phyloP scores from a whole-genome alignment of 2,113 vertebrate genomes.

The Dicentrarchus labrax region DNA sequence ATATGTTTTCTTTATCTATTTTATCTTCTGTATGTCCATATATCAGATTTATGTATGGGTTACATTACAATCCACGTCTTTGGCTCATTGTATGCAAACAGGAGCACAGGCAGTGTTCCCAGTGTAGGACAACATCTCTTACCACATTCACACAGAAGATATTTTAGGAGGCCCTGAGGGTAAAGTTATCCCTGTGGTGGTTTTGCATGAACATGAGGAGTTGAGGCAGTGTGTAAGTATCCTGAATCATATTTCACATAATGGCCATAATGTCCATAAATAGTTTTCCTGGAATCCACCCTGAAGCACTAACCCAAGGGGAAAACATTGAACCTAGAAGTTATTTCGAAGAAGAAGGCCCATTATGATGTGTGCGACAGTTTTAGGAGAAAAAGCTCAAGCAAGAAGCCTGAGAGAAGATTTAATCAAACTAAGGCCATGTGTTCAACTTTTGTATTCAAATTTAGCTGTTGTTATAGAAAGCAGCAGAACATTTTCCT shows the following conservation, averaged over 20 bases:
- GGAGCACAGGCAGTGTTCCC: neutral
- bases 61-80: neutral
- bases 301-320: neutral
- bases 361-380: neutral
- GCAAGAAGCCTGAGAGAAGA: neutral
- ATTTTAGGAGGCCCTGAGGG: slow-evolving; percentile 32
- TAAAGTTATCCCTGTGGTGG: slow-evolving; percentile 41
- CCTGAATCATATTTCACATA: slow-evolving; percentile 50
- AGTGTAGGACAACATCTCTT: slow-evolving; percentile 16
- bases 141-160: slow-evolving; percentile 38
- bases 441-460: slow-evolving; percentile 15
- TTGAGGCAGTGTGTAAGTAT: neutral
- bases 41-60: neutral
- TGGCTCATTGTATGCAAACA: slow-evolving; percentile 26
- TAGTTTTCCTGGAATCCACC: slow-evolving; percentile 32
- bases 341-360: neutral
- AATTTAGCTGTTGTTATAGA: neutral
- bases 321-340: neutral
- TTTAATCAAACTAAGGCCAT: neutral
- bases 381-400: neutral
- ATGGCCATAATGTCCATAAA: slow-evolving; percentile 42
- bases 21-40: neutral
- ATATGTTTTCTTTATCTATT: too few species aligned
- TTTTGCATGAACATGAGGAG: slow-evolving; percentile 34
- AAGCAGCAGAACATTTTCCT: neutral